Percentiles rank a stretch among this genome's conserved stretches.
Evolutionary conservation across 2,797 vertebrate species (phyloP).

Genomic region (Cossypha niveicapilla): DNA sequence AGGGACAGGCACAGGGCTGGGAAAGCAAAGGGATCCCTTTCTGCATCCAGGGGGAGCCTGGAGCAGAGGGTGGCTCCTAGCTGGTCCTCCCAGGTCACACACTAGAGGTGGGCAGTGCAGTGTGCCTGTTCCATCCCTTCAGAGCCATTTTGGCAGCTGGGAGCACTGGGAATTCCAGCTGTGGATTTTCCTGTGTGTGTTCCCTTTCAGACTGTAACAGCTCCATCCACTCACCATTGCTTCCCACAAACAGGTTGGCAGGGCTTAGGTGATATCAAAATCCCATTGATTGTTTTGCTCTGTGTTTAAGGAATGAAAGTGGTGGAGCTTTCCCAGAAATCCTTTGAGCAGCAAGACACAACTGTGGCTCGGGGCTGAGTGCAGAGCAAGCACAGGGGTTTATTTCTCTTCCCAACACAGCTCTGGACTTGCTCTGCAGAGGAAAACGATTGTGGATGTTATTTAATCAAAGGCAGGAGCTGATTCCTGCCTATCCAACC

Average conservation of each 20-base stretch:
- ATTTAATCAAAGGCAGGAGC: background rate
- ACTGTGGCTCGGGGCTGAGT: background rate
- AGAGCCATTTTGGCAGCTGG: accelerated
- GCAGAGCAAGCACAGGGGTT: background rate
- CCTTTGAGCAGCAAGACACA: constrained; percentile 39
- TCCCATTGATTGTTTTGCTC: constrained; percentile 67
- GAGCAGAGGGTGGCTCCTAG: accelerated
- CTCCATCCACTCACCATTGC: background rate
- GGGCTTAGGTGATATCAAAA: constrained; percentile 46
- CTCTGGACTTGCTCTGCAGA: background rate
- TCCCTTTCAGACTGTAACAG: background rate
- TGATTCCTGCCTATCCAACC: background rate
- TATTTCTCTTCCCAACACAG: background rate
- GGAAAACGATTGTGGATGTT: background rate
- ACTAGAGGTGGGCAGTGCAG: accelerated
- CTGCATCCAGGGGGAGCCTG: accelerated
- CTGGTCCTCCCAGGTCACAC: background rate
- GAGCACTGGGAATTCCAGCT: background rate
- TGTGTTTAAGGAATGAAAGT: constrained; percentile 67
- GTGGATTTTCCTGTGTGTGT: accelerated
- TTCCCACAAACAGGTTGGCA: background rate
- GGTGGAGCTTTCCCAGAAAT: constrained; percentile 36
- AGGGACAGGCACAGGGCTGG: accelerated
- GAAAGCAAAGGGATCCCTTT: background rate
- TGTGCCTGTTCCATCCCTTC: accelerated